A percentile compares a stretch with the other conserved stretches of the same genome.
These are phyloP conservation scores for Charadrius vociferus DNA, from an alignment of 2,113 vertebrate genomes.

Conservation along the genomic window DNA sequence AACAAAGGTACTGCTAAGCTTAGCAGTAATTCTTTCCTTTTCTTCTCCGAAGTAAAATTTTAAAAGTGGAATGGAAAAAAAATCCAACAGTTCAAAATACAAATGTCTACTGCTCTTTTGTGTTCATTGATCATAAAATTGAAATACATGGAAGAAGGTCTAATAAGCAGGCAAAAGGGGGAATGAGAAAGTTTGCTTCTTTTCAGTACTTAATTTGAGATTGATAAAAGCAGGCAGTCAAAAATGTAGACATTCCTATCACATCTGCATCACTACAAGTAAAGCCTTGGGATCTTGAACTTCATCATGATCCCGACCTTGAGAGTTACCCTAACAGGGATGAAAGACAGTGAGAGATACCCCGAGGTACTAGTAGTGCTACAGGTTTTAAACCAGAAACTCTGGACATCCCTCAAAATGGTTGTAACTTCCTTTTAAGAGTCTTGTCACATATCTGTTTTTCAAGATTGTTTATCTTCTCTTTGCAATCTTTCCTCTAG, in stretches of 20 bases:
- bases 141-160: background rate
- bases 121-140: background rate
- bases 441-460: background rate
- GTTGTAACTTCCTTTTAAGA: background rate
- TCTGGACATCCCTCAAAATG: background rate
- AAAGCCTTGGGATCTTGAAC: background rate
- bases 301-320: background rate
- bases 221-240: background rate
- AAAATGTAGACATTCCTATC: background rate
- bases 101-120: background rate
- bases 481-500: background rate
- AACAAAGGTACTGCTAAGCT: background rate
- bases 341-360: background rate
- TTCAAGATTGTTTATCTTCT: background rate
- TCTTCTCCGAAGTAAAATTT: background rate
- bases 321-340: background rate
- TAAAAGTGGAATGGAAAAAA: background rate
- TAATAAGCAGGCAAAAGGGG: background rate
- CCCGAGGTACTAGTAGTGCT: background rate
- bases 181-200: background rate
- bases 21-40: background rate
- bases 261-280: background rate
- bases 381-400: background rate
- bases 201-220: background rate
- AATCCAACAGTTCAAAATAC: background rate